Conservation (phyloP, 1,140 invertebrate genomes). For the Gyrodactylus bullatarudis region DNA sequence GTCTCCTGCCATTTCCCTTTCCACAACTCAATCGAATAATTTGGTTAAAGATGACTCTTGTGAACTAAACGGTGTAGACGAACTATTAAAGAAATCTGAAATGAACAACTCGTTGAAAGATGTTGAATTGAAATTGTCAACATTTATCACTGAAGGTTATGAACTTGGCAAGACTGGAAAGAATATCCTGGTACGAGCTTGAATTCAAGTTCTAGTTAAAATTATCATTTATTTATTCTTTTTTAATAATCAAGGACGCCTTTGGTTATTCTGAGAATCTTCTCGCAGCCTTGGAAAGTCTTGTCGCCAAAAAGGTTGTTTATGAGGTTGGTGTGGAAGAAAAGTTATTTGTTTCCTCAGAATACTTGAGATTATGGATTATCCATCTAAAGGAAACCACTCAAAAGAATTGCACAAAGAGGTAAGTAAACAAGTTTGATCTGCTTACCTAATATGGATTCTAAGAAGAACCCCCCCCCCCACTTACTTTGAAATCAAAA, state of each 20-base stretch:
- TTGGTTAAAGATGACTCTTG: too few species aligned
- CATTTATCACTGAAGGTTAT: background rate
- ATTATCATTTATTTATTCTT: too few species aligned
- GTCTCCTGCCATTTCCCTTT: too few species aligned
- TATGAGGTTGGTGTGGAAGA: background rate
- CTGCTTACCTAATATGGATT: too few species aligned
- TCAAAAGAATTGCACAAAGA: background rate
- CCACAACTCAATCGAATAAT: too few species aligned
- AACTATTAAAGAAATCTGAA: too few species aligned
- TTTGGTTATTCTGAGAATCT: background rate
- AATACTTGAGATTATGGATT: background rate
- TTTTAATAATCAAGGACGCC: too few species aligned
- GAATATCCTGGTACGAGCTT: background rate
- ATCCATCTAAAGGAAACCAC: background rate
- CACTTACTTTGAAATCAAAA: too few species aligned
- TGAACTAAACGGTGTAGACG: too few species aligned
- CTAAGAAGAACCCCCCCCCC: too few species aligned
- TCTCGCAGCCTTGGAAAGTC: background rate
- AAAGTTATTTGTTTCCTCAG: background rate
- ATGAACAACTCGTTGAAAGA: too few species aligned
- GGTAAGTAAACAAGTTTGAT: background rate
- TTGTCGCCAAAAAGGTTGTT: background rate
- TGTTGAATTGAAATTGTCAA: too few species aligned
- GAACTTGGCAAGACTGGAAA: background rate
- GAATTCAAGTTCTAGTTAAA: background rate